Conservation (phyloP, 2,888 invertebrate species). For the Elegia similella region DNA sequence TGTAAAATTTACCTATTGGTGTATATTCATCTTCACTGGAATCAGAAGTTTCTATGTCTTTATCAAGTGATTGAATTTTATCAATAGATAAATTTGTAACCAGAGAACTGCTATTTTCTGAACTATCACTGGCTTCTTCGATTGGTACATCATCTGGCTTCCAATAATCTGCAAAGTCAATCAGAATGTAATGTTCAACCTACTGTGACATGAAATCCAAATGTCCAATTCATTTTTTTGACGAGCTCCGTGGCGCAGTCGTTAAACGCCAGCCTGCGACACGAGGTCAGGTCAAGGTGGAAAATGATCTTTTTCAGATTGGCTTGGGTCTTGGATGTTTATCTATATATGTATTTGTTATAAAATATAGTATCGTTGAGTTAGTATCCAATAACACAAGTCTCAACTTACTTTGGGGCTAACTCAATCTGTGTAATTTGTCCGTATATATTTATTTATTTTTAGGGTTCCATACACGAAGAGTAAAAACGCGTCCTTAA, state of each 20-base stretch:
- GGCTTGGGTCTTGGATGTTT: too few species aligned
- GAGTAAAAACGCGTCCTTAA: too few species aligned
- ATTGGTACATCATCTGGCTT: conserved; percentile 68
- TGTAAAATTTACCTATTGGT: conserved; percentile 46
- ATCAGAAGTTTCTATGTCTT: conserved; percentile 65
- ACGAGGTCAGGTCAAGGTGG: too few species aligned
- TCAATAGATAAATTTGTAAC: conserved; percentile 68
- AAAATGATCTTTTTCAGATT: too few species aligned
- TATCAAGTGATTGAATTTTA: conserved; percentile 60
- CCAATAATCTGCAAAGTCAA: conserved; percentile 62
- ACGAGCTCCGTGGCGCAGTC: too few species aligned
- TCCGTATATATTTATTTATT: not conserved
- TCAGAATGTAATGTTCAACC: not conserved
- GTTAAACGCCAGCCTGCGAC: too few species aligned
- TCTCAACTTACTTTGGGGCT: too few species aligned
- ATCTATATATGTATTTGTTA: too few species aligned
- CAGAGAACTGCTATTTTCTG: conserved; percentile 70
- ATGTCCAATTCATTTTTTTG: not conserved
- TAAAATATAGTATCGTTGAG: too few species aligned
- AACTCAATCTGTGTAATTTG: too few species aligned
- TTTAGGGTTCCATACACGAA: not conserved
- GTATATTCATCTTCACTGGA: conserved; percentile 78
- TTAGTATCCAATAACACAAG: too few species aligned
- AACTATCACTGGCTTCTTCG: conserved; percentile 71
- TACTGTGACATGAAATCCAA: too few species aligned